phyloP scores from a whole-genome alignment of 2,113 vertebrate species.

The Cyphomyrus discorhynchus region DNA sequence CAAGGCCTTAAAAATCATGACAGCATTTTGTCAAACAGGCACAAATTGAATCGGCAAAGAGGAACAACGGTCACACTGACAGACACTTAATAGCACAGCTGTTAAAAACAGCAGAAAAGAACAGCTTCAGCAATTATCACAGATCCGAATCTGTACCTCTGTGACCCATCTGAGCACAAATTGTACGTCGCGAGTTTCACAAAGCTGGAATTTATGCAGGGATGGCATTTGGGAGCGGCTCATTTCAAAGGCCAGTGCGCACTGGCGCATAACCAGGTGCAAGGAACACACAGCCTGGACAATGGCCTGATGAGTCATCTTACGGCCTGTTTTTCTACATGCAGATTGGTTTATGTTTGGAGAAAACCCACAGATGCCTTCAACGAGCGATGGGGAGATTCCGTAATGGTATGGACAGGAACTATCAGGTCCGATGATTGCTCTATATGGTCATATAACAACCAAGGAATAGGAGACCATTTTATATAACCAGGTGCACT shows the following conservation, averaged over 20 bases:
- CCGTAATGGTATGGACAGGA: background rate
- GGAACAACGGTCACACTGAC: background rate
- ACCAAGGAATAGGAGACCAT: background rate
- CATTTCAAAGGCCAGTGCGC: background rate
- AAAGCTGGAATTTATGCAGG: background rate
- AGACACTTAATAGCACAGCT: background rate
- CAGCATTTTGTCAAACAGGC: background rate
- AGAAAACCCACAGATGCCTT: background rate
- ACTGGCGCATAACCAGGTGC: background rate
- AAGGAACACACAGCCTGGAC: background rate
- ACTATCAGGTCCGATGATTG: background rate
- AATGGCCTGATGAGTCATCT: background rate
- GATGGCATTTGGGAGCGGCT: background rate
- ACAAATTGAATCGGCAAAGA: background rate
- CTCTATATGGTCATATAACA: background rate
- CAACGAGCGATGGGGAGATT: background rate
- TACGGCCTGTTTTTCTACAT: background rate
- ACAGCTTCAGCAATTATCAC: background rate
- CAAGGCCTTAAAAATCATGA: background rate
- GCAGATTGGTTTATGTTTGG: background rate
- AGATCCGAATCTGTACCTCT: background rate
- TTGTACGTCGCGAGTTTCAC: background rate
- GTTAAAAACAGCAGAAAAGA: background rate
- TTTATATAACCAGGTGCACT: background rate
- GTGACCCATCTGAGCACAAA: constrained; percentile 1